phyloP scores from a whole-genome alignment of 1,140 invertebrate species.

The Nylanderia fulva region DNA sequence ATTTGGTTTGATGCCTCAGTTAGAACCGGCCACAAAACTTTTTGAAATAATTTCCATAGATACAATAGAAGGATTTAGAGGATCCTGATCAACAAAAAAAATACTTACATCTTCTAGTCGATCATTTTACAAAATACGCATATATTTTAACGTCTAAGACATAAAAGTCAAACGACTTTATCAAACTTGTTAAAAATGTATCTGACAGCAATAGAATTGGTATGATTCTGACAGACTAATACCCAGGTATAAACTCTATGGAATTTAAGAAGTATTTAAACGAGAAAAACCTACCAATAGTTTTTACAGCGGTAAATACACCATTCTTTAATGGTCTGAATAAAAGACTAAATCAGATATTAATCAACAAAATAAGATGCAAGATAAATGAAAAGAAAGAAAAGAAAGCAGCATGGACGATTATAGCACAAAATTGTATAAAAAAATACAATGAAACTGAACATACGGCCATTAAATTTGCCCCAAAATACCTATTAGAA shows the following conservation, averaged over 20 bases:
- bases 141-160: background rate
- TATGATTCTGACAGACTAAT: background rate
- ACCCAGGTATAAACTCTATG: background rate
- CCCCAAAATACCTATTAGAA: conserved; percentile 2
- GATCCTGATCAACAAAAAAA: background rate
- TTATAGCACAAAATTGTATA: background rate
- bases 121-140: background rate
- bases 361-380: too few species aligned
- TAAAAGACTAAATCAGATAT: background rate
- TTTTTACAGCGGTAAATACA: too few species aligned
- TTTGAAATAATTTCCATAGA: background rate
- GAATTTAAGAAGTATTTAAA: background rate
- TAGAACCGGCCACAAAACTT: background rate
- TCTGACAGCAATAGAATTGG: background rate
- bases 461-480: background rate
- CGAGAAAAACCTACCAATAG: background rate
- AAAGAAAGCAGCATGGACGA: background rate
- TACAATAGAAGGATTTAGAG: background rate
- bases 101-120: background rate
- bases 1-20: background rate
- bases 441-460: background rate
- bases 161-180: background rate
- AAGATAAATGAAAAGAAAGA: too few species aligned
- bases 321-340: background rate
- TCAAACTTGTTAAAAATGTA: background rate